Evolutionary conservation across 2,113 vertebrate species (phyloP), one percentile per base, ranked within the genome.

Genomic region (Gallinago paraguaiae): DNA sequence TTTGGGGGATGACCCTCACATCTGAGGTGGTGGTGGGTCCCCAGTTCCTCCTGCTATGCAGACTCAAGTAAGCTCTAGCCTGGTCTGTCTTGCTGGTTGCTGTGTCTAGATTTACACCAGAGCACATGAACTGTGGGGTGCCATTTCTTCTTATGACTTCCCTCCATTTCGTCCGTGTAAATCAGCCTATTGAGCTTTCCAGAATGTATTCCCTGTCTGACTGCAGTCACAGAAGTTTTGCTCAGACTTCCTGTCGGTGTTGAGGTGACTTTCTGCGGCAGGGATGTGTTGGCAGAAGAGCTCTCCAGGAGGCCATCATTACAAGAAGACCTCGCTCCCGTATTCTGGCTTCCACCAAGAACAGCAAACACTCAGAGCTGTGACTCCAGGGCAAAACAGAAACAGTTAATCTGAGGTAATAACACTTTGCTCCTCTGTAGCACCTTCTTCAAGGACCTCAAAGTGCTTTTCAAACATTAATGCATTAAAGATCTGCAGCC

Each of bases 391-490:
- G 92, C 86, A 87, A 89, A 94, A 30, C 86, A 90, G 76, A 91
- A 93, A 74, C 82, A 60, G 92, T 84, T 86, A 57, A 94, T 89
- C 65, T 50, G 83, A 86, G 61, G 68, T 65, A 91, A 94, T 70
- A 89, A 84, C 65, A 84, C 88, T 95, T 77, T 13, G 12, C 86
- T 92, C 45, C 61, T 57, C 90, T 72, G 25, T 22, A 93, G 95
- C 93, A 89, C 80, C 91, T 96, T 93, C 83, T 39, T 91, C 74
- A 64, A 94, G 92, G 88, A 43, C 54, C 88, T 91, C 74, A 25
- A 78, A 96, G 92, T 89, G 95, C 95, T 96, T 93, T 84, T 85
- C 88, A 91, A 93, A 93, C 86, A 11, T 71, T 74, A 94, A 92
- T 63, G 88, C 64, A 63, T 77, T 83, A 87, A 88, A 93, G 87